These are phyloP conservation scores for Hymenopus coronatus DNA, from an alignment of 2,888 invertebrate genomes.

Conservation along the genomic window DNA sequence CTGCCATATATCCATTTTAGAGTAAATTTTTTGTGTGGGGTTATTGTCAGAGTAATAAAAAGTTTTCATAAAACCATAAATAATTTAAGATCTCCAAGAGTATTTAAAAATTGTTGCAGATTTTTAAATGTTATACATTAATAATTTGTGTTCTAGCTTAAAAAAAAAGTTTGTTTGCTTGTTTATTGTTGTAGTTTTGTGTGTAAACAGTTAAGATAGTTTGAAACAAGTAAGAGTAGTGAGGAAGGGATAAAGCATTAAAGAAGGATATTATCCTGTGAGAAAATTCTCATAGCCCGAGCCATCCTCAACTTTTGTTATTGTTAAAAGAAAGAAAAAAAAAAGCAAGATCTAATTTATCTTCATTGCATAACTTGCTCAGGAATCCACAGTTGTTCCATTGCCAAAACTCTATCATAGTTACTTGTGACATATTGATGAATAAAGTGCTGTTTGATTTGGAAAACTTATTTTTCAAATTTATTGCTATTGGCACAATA, in stretches of 20 bases:
- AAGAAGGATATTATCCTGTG: neutral
- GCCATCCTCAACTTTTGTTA: slow-evolving; percentile 23
- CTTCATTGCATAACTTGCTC: slow-evolving; percentile 27
- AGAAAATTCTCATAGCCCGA: slow-evolving; percentile 24
- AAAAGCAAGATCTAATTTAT: neutral
- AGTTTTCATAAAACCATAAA: neutral
- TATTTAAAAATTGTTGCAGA: neutral
- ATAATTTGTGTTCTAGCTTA: neutral
- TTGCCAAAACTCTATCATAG: neutral
- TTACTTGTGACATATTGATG: neutral
- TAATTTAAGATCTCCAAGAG: neutral
- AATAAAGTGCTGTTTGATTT: neutral
- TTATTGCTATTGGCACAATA: neutral
- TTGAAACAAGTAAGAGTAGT: neutral
- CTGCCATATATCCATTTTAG: slow-evolving; percentile 23
- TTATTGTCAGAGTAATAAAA: neutral
- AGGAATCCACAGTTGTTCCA: slow-evolving; percentile 30
- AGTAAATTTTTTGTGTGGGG: slow-evolving; percentile 1
- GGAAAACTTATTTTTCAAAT: neutral
- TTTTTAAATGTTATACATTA: neutral
- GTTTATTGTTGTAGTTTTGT: neutral
- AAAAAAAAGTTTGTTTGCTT: neutral
- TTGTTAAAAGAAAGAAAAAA: neutral
- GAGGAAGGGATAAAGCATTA: neutral
- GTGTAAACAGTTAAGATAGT: neutral